Evolutionary conservation across 2,113 vertebrate species (phyloP), one percentile per base, ranked within the genome.

Genomic region (Mormyrus lacerda): DNA sequence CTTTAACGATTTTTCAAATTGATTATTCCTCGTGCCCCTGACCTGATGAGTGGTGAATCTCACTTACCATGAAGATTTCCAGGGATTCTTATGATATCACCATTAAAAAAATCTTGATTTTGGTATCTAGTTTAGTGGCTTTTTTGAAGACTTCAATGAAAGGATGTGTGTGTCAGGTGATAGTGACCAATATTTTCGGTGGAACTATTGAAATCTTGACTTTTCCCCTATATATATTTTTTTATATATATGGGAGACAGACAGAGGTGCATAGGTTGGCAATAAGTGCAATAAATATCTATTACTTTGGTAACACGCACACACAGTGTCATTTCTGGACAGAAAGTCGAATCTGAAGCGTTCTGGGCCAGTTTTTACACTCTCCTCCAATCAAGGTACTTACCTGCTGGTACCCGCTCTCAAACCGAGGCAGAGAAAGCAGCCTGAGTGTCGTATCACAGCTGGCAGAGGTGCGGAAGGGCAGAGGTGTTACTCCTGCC

Each of bases 351-450:
- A 65, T 1, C 8, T 65, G n/a, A 65, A n/a, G 58, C 9, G 0
- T 65, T 61, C 21, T 61, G 21, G 55, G 2, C 7, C 24, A 3
- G 7, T 8, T 27, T 65, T 65, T 65, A 65, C 24, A 65, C 24
- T 65, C 58, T 65, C 61, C 3, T 65, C 61, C 61, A 65, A 10
- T 31, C n/a, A 11, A 27, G 9, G 9, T 0, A 11, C 58, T 27
- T 65, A 27, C 58, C n/a, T 27, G n/a, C 58, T 27, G 24, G n/a
- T 27, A 65, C 2, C n/a, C 0, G 58, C n/a, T 65, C n/a, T 65
- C 48, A 87, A 17, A 89, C 6, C 1, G 73, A 88, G 50, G 88
- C 85, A 85, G 39, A 88, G 91, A 89, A 39, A 58, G 82, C 21
- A 42, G 42, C 73, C 69, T 1, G 48, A 53, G 11, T 19, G 39